phyloP scores from a whole-genome alignment of 2,113 vertebrate genomes.

The Sus scrofa region DNA sequence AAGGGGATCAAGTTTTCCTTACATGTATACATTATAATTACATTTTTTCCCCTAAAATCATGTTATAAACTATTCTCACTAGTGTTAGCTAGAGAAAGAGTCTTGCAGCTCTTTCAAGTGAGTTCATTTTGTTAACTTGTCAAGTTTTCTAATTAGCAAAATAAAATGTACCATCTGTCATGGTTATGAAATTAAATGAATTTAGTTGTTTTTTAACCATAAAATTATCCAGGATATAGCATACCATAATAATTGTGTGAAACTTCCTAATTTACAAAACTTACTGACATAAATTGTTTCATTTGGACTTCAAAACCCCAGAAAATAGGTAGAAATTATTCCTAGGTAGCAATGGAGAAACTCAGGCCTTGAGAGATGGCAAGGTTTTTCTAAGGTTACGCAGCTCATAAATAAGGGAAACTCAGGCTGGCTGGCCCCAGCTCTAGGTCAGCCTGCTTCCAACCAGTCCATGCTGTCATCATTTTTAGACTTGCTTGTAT shows the following conservation, averaged over 20 bases:
- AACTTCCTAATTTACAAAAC: slow-evolving; percentile 14
- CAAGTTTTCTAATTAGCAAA: slow-evolving; percentile 42
- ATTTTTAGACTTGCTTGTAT: slow-evolving; percentile 20
- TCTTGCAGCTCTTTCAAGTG: neutral
- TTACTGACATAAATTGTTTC: neutral
- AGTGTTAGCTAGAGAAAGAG: slow-evolving; percentile 18
- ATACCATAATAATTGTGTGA: neutral
- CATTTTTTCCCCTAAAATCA: slow-evolving; percentile 14
- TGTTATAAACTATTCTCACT: neutral
- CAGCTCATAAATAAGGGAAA: neutral
- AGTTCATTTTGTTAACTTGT: slow-evolving; percentile 45
- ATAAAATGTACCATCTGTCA: neutral
- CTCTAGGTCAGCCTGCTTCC: neutral
- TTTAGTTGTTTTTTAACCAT: slow-evolving; percentile 28
- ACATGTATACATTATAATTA: too few relatives aligned
- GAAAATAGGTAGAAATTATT: neutral
- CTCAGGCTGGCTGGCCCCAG: neutral
- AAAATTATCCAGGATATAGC: neutral
- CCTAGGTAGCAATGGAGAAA: neutral
- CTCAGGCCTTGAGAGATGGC: neutral
- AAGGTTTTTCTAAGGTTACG: neutral
- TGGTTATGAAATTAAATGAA: slow-evolving; percentile 26
- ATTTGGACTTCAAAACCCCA: slow-evolving; percentile 15
- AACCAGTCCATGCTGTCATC: neutral
- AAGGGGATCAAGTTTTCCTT: too few relatives aligned